Evolutionary conservation across 2,888 invertebrate species (phyloP), one percentile per base, ranked within the genome.

Genomic region (Caenorhabditis macrosperma): DNA sequence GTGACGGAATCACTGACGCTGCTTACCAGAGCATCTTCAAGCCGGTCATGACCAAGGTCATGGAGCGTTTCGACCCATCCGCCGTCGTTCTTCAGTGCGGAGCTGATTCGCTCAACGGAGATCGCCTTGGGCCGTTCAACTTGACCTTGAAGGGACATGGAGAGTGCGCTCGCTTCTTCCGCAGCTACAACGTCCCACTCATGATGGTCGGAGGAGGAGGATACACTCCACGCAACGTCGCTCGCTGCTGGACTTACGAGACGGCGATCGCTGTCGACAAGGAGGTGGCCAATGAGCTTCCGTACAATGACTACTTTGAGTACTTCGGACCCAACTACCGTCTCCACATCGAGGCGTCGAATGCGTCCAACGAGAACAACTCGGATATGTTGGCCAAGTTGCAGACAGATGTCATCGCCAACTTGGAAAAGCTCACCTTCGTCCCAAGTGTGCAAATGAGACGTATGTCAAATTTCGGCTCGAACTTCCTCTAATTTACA

Each of bases 1-100:
- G 97, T 55, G 99, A 99, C 91, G 99, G 99, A 57, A 99, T 99
- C 94, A 98, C 99, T 89, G 99, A 99, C 91, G 96, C 96, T 79
- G 95, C 96, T 0, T 99, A 97, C 91, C 96, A 97, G 91, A 95
- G 95, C 33, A 92, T 97, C 90, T 98, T 98, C 91, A 95, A 80
- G 67, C 90, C 91, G 85, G 87, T 92, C 15, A 91, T 93, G 88
- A 90, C 91, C 6, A 92, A 92, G 86, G 93, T 99, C 0, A 98
- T 99, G 97, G 98, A 99, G 92, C 96, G 96, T 38, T 99, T 97
- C 92, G 97, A 97, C 91, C 99, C 99, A 0, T 95, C 95, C 76
- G 99, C 97, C 0, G 95, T 99, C 48, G 98, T 99, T 1, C 92
- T 99, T 72, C 99, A 99, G 91, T 99, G 99, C 91, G 99, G 99